Evolutionary conservation across 2,113 vertebrate genomes (phyloP), one percentile per base, ranked within the genome.

Genomic region (Calyptomena viridis): DNA sequence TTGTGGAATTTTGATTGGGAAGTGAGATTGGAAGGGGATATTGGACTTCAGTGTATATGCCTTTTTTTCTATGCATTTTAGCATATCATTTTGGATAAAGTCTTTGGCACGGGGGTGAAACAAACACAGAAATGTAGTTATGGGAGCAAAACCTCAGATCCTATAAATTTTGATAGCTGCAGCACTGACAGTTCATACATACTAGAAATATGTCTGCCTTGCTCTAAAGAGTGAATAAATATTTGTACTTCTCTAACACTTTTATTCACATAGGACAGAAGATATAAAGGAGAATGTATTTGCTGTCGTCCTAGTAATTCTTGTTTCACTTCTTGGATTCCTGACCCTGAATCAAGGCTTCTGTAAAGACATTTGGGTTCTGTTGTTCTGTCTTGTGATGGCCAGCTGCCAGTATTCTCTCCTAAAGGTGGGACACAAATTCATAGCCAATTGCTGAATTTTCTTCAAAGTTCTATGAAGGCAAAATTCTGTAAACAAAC

Each of bases 371-470:
- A 97, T 99, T 87, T 99, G 99, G 98, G 97, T 99, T 46, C 98
- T 99, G 39, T 98, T 99, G 96, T 99, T 99, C 97, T 99, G 99
- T 95, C 97, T 99, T 0, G 98, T 99, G 84, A 99, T 99, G 92
- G 99, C 99, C 90, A 99, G 99, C 96, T 99, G 99, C 96, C 99
- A 99, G 94, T 99, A 99, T 95, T 99, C 99, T 33, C 97, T 99
- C 85, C 95, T 99, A 67, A 99, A 99, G 99, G 99, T 99, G 98
- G 86, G 96, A 64, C 14, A 76, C 35, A 50, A 27, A 42, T 89
- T 93, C 18, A n/a, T 27, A 52, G 33, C 33, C 42, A 55, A 2
- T 37, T 81, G 33, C 46, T 87, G 33, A 72, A 88, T 89, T 93
- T 13, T 88, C 11, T 79, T 60, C 6, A 63, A 67, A 72, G 11